Evolutionary conservation across 30 jellyfish, hydroid and myxozoan species (phyloP), one percentile per base, ranked within the genome.

Genomic region (Hydra vulgaris): DNA sequence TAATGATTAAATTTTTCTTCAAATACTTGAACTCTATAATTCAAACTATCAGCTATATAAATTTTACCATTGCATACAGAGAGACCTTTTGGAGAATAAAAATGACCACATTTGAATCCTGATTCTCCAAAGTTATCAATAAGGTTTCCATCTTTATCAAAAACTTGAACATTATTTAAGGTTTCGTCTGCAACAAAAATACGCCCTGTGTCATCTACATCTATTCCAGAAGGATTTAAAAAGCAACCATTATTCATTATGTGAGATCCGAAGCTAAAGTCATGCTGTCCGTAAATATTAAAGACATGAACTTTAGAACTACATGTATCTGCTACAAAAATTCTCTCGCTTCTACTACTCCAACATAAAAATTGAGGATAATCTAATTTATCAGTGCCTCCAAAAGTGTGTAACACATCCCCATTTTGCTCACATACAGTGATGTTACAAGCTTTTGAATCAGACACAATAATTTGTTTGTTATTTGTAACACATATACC

Each of bases 41-140:
- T 83, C 23, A 70, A 76, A 55, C 85, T 83, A 76, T 83, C 90
- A n/a, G 77, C 53, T 0, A 83, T 68, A 56, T 26, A 72, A 16
- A 83, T 4, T 54, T 66, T 70, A 7, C 76, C 81, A 26, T 55
- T 66, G 3, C 7, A 21, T 18, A 83, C 16, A 53, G 81, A 15
- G 26, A 83, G 21, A 27, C 88, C 82, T 74, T 75, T 83, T 16
- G 90, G 90, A 76, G 79, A 69, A 71, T 76, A 56, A 55, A 83
- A 83, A n/a, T 20, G 16, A 15, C 88, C 88, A 16, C 78, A 24
- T 12, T 18, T 22, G n/a, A n/a, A 17, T 18, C 90, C 90, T 7
- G 85, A 55, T 19, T 66, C 76, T 17, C 90, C 88, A 16, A 83
- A 19, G 23, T 87, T 55, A 26, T 83, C 87, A 18, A 83, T 16